Conservation (phyloP, 2,888 invertebrate genomes). For the Drosophila rellima region DNA sequence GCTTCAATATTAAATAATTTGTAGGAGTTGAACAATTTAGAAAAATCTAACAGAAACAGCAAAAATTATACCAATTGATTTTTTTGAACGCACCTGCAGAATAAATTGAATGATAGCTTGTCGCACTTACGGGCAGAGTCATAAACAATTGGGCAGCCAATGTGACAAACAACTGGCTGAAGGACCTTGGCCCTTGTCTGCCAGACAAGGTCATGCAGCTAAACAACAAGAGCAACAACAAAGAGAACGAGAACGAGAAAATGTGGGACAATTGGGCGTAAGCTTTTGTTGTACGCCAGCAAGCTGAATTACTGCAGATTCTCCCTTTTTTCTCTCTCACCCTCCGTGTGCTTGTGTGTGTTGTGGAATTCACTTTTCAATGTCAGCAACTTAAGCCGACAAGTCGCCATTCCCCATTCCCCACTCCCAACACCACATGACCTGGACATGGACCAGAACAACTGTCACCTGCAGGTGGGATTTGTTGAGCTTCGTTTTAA, state of each 20-base stretch:
- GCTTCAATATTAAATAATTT: not conserved
- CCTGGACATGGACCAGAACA: not conserved
- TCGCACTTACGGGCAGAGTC: constrained; percentile 18
- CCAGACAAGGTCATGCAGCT: constrained; percentile 69
- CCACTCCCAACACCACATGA: not conserved
- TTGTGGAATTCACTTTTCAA: constrained; percentile 63
- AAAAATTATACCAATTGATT: not conserved
- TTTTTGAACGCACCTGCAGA: constrained; percentile 2
- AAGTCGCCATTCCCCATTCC: constrained; percentile 19
- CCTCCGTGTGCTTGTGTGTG: constrained; percentile 10
- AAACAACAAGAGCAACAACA: constrained; percentile 28
- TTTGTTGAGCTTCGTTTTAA: constrained; percentile 48
- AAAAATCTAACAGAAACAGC: not conserved
- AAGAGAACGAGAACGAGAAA: constrained; percentile 25
- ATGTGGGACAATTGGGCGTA: constrained; percentile 66
- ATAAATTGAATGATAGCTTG: constrained; percentile 1
- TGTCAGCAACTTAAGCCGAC: constrained; percentile 60
- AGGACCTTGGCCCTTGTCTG: constrained; percentile 55
- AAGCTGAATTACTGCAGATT: constrained; percentile 46
- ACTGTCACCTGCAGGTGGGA: constrained; percentile 32
- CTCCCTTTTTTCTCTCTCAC: constrained; percentile 15
- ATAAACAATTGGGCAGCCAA: constrained; percentile 51
- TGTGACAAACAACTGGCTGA: constrained; percentile 57
- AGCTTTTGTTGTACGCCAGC: constrained; percentile 68
- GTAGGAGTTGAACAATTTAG: not conserved